Evolutionary conservation across 2,797 vertebrate species (phyloP).

Genomic region (Parotocinclus haroldoi): DNA sequence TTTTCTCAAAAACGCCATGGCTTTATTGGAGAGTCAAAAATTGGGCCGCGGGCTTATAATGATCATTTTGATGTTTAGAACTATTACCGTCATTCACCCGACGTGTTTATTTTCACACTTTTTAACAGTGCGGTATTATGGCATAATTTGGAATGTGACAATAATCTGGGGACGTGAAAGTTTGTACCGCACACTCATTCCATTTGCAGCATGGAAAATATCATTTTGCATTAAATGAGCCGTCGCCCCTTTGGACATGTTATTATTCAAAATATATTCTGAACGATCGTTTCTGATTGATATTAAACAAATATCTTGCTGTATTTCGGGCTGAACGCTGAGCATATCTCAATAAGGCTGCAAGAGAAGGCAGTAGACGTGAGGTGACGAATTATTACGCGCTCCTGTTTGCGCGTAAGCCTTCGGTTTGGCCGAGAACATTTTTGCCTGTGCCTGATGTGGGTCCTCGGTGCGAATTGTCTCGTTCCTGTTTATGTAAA

Average conservation of each 20-base stretch:
- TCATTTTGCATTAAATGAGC: not conserved
- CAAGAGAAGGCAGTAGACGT: not conserved
- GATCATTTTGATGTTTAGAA: too few relatives aligned
- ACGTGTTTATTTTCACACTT: not conserved
- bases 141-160: not conserved
- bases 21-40: too few relatives aligned
- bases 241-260: not conserved
- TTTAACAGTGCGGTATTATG: not conserved
- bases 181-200: not conserved
- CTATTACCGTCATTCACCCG: not conserved
- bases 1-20: too few relatives aligned
- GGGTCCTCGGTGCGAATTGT: too few relatives aligned
- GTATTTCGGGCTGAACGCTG: not conserved
- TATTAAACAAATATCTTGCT: not conserved
- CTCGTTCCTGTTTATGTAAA: constrained; percentile 9
- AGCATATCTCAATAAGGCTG: not conserved
- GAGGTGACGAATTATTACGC: not conserved
- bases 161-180: not conserved
- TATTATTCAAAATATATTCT: not conserved
- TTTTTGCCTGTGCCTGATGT: not conserved
- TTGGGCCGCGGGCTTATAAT: too few relatives aligned
- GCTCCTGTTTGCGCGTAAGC: constrained; percentile 1
- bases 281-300: not conserved
- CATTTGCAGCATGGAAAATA: not conserved
- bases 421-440: not conserved